These are phyloP conservation scores for Drosophila sordidula DNA, from an alignment of 2,888 invertebrate species.

Conservation along the genomic window DNA sequence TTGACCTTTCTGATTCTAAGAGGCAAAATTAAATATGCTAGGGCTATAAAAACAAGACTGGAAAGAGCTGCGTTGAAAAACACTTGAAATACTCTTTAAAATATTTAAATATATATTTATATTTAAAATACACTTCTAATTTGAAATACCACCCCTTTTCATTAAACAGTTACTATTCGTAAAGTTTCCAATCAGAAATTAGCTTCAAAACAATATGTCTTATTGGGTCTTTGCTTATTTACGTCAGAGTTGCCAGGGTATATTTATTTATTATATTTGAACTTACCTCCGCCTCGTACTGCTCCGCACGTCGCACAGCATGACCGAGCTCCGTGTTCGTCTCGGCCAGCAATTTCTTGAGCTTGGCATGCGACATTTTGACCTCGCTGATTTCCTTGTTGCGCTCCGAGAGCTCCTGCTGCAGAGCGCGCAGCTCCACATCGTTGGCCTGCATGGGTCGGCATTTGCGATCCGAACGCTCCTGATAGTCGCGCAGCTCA, in stretches of 20 bases:
- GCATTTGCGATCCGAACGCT: conserved; percentile 88
- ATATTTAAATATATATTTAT: no score
- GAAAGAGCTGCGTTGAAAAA: no score
- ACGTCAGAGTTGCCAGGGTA: no score
- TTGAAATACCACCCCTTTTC: no score
- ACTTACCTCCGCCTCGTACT: conserved; percentile 89
- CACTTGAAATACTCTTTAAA: no score
- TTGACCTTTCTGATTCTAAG: no score
- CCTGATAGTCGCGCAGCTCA: conserved; percentile 89
- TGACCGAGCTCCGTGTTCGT: conserved; percentile 92
- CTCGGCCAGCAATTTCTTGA: conserved; percentile 92
- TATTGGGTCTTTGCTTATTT: not conserved
- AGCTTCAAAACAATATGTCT: no score
- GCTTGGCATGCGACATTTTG: conserved; percentile 89
- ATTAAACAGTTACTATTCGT: no score
- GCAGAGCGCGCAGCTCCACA: conserved; percentile 88
- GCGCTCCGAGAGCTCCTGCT: conserved; percentile 89
- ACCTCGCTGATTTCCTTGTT: conserved; percentile 91
- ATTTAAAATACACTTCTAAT: no score
- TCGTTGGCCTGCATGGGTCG: conserved; percentile 88
- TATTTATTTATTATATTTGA: not conserved
- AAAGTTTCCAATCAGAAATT: no score
- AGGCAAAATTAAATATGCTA: no score
- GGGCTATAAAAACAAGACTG: no score
- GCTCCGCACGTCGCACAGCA: conserved; percentile 90